These are phyloP conservation scores for Stigmatopora nigra DNA, from an alignment of 2,113 vertebrate genomes.

Conservation along the genomic window DNA sequence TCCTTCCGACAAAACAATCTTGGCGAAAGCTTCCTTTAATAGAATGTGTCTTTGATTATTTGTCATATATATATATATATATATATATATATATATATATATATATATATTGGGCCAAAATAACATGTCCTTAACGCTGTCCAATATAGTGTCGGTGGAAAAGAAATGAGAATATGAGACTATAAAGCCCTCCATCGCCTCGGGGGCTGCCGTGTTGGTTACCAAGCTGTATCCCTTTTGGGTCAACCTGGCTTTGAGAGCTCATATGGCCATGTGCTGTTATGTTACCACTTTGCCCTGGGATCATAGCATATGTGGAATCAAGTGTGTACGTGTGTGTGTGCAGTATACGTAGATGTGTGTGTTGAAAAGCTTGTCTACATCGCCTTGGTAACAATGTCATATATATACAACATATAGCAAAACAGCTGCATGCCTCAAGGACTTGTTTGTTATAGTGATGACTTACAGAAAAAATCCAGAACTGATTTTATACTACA, in stretches of 20 bases:
- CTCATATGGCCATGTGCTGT: conserved; percentile 35
- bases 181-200: not conserved
- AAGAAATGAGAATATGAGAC: conserved; percentile 13
- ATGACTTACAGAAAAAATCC: not conserved
- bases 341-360: not conserved
- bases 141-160: conserved; percentile 10
- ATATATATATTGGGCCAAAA: conserved; percentile 40
- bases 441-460: not conserved
- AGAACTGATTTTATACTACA: not conserved
- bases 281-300: conserved; percentile 16
- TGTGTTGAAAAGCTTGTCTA: conserved; percentile 11
- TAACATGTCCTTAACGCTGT: conserved; percentile 30
- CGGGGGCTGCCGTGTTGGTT: not conserved
- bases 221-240: conserved; percentile 26
- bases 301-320: conserved; percentile 33
- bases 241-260: conserved; percentile 35
- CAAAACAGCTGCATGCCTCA: conserved; percentile 42
- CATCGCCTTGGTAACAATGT: conserved; percentile 24
- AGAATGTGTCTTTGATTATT: conserved; percentile 19
- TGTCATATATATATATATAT: too few species aligned
- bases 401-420: conserved; percentile 3
- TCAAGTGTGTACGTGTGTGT: conserved; percentile 7
- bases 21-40: conserved; percentile 22
- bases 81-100: too few species aligned
- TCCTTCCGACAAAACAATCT: not conserved